Percentiles rank a stretch among this genome's conserved stretches.
Conservation (phyloP, 2,113 vertebrate species). For the Suncus etruscus region DNA sequence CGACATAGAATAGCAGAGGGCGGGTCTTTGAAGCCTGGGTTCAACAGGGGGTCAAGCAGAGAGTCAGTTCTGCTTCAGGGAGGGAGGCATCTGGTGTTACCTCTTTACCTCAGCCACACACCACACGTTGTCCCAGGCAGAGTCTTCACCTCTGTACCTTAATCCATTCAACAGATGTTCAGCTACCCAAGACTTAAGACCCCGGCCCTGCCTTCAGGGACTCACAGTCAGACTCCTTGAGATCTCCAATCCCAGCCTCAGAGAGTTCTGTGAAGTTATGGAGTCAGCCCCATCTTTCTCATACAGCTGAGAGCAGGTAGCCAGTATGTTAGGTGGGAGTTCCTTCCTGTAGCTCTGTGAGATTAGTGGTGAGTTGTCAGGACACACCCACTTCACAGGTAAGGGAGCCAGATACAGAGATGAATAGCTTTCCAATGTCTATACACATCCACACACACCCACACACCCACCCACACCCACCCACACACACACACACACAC, state of each 20-base stretch:
- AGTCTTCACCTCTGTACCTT: background rate
- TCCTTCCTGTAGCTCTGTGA: too few species aligned
- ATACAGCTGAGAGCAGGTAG: too few species aligned
- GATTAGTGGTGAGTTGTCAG: too few species aligned
- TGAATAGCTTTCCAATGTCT: background rate
- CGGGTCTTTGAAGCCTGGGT: constrained; percentile 2
- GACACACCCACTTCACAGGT: background rate
- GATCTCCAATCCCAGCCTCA: background rate
- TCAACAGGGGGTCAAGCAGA: constrained; percentile 21
- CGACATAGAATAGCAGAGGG: background rate
- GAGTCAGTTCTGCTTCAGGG: background rate
- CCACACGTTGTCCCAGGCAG: too few species aligned
- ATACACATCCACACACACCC: background rate
- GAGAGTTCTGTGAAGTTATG: constrained; percentile 25
- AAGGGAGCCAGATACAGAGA: background rate
- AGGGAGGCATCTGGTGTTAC: background rate
- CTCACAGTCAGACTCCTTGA: background rate
- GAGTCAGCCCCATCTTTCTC: too few species aligned
- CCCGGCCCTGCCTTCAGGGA: background rate
- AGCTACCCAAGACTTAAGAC: background rate
- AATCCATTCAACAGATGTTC: background rate
- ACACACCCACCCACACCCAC: too few species aligned
- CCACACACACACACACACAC: too few species aligned
- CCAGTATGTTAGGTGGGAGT: too few species aligned
- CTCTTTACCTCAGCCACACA: background rate